These are phyloP conservation scores for Ctenosaura bakeri DNA, from an alignment of 2,797 vertebrate species.

Conservation along the genomic window DNA sequence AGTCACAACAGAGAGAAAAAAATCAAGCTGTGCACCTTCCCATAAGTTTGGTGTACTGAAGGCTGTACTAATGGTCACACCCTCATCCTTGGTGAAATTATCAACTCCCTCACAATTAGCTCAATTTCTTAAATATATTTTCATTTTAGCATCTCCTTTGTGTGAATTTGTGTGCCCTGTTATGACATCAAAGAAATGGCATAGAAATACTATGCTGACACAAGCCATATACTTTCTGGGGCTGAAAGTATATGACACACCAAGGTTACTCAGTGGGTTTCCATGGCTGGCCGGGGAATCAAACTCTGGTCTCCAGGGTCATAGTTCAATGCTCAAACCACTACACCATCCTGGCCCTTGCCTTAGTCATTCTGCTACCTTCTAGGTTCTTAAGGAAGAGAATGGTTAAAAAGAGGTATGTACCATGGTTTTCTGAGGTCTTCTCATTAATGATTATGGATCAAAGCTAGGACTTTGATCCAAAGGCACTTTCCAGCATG, in stretches of 20 bases:
- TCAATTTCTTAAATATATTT: background rate
- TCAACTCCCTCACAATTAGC: background rate
- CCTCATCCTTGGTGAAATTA: background rate
- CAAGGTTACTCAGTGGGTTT: too few relatives aligned
- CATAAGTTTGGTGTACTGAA: background rate
- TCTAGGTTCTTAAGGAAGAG: background rate
- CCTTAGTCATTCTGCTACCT: background rate
- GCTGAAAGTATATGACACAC: too few relatives aligned
- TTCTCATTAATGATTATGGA: too few relatives aligned
- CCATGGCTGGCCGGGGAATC: too few relatives aligned
- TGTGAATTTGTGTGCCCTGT: background rate
- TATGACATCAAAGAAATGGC: background rate
- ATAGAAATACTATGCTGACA: background rate
- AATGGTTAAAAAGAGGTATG: background rate
- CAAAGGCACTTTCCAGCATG: background rate
- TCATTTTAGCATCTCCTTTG: background rate
- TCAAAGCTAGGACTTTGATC: background rate
- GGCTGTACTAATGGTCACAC: background rate
- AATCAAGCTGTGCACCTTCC: constrained; percentile 24
- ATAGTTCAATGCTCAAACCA: too few relatives aligned
- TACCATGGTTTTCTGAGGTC: background rate
- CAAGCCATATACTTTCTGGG: too few relatives aligned
- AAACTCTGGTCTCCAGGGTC: too few relatives aligned
- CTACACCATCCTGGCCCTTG: too few relatives aligned
- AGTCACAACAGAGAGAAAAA: constrained; percentile 15